Percentiles rank a stretch among this genome's conserved stretches.
phyloP scores from a whole-genome alignment of 2,888 invertebrate species.

The Panopea generosa region DNA sequence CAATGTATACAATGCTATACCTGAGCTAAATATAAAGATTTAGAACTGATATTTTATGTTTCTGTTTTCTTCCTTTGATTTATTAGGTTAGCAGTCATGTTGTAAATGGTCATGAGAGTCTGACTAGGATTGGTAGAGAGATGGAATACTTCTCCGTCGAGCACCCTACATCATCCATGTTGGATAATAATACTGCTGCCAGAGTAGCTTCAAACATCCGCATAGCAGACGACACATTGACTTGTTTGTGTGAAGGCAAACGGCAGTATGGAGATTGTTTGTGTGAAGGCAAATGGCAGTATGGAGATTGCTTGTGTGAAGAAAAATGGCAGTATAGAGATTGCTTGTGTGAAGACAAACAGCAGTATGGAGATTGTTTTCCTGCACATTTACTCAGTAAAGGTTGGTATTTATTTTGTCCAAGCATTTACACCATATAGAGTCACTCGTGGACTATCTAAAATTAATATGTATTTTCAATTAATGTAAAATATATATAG shows the following conservation, averaged over 20 bases:
- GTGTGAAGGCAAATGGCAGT: constrained; percentile 17
- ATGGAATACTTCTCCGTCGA: constrained; percentile 13
- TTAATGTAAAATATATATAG: no score
- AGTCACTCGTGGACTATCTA: no score
- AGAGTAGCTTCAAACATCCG: constrained; percentile 46
- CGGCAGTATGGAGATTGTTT: constrained; percentile 16
- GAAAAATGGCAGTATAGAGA: not conserved
- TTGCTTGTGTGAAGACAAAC: constrained; percentile 29
- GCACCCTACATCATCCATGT: not conserved
- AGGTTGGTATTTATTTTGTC: no score
- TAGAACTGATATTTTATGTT: no score
- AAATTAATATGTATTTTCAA: no score
- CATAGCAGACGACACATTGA: constrained; percentile 43
- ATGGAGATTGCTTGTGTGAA: constrained; percentile 35
- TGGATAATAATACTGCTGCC: constrained; percentile 65
- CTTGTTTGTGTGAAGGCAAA: constrained; percentile 29
- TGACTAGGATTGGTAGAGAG: constrained; percentile 23
- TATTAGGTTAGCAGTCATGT: no score
- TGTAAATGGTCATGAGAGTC: no score
- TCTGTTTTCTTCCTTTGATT: no score
- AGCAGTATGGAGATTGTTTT: not conserved
- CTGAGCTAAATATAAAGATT: no score
- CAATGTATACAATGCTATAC: no score
- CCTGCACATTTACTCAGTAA: not conserved
- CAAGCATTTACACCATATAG: no score